A percentile compares a stretch with the other conserved stretches of the same genome.
Evolutionary conservation across 2,888 invertebrate genomes (phyloP).

Genomic region (Galerucella nymphaeae): DNA sequence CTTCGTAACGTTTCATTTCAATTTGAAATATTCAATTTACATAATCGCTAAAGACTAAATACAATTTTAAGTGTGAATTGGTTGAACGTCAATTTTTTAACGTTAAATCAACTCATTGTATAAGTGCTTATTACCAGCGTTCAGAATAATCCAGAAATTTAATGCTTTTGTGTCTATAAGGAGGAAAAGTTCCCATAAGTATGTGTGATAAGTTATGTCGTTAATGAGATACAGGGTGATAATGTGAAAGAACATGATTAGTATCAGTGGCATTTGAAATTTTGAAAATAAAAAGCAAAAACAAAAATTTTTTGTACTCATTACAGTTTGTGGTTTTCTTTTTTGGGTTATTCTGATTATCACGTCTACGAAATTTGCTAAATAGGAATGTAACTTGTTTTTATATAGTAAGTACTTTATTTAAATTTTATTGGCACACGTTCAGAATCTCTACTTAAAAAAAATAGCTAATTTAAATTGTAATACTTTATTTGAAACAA

Average conservation of each 20-base stretch:
- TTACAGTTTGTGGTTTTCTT: too few relatives aligned
- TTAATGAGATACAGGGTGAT: too few relatives aligned
- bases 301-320: too few relatives aligned
- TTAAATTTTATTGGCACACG: constrained; percentile 6
- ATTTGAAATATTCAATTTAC: constrained; percentile 24
- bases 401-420: background rate
- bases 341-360: background rate
- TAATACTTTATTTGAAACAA: background rate
- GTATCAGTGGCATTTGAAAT: too few relatives aligned
- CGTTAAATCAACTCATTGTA: background rate
- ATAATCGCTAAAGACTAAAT: constrained; percentile 8
- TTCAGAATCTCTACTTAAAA: background rate
- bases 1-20: background rate
- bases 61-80: constrained; percentile 7
- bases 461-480: background rate
- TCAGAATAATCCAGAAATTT: background rate
- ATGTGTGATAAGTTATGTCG: too few relatives aligned
- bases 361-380: constrained; percentile 9
- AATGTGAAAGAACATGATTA: too few relatives aligned
- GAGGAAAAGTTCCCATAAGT: too few relatives aligned
- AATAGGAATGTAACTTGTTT: constrained; percentile 3
- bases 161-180: too few relatives aligned
- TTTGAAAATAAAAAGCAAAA: too few relatives aligned
- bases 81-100: background rate
- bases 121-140: background rate